Percentiles rank a stretch among this genome's conserved stretches.
Evolutionary conservation across 2,113 vertebrate genomes (phyloP).

Genomic region (Clarias gariepinus): DNA sequence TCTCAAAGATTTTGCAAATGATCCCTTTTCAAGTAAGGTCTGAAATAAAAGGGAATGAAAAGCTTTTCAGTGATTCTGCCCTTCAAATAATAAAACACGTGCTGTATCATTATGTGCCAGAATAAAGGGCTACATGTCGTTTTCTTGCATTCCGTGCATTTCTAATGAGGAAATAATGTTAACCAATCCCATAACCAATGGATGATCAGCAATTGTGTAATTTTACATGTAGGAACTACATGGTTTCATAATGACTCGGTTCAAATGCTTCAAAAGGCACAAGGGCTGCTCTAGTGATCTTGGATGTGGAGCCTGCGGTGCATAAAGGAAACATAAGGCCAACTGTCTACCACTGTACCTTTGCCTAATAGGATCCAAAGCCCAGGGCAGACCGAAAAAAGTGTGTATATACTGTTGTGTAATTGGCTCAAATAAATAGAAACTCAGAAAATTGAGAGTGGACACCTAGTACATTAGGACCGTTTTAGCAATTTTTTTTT

Average conservation of each 20-base stretch:
- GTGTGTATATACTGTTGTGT: conserved; percentile 38
- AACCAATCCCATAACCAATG: conserved; percentile 57
- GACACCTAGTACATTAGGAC: not conserved
- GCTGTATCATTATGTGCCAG: conserved; percentile 68
- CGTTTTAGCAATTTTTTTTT: conserved; percentile 3
- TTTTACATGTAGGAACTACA: conserved; percentile 67
- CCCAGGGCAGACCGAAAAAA: conserved; percentile 60
- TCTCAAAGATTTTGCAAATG: conserved; percentile 65
- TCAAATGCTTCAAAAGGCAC: conserved; percentile 66
- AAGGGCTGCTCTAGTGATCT: conserved; percentile 72
- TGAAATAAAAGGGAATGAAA: conserved; percentile 66
- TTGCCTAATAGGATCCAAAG: conserved; percentile 67
- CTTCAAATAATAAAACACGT: conserved; percentile 69
- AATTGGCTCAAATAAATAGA: conserved; percentile 56
- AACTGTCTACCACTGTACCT: conserved; percentile 63
- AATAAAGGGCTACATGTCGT: conserved; percentile 65
- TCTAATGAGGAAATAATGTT: conserved; percentile 62
- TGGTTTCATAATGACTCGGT: conserved; percentile 61
- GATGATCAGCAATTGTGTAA: conserved; percentile 66
- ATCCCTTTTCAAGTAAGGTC: conserved; percentile 56
- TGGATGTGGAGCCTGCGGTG: conserved; percentile 72
- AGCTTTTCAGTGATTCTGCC: conserved; percentile 67
- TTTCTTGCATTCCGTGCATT: conserved; percentile 59
- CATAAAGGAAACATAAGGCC: conserved; percentile 74
- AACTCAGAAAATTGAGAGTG: conserved; percentile 29